Percentiles rank a stretch among this genome's conserved stretches.
These are phyloP conservation scores for Bubalus kerabau DNA, from an alignment of 2,113 vertebrate genomes.

Conservation along the genomic window DNA sequence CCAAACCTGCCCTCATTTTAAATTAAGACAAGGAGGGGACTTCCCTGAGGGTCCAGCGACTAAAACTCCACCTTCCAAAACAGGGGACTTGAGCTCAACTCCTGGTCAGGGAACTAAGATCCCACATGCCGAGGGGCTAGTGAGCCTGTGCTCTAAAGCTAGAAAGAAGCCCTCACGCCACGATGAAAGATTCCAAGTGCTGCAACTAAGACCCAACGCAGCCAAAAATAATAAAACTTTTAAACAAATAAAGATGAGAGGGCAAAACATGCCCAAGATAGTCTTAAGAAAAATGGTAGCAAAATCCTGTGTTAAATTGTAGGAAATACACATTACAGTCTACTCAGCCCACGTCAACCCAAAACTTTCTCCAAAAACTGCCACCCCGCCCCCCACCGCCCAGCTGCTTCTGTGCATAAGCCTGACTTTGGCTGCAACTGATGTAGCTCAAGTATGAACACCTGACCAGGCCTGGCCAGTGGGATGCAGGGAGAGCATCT, in stretches of 20 bases:
- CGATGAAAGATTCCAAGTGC: not conserved
- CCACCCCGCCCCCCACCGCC: fast-evolving
- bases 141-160: not conserved
- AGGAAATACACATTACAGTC: not conserved
- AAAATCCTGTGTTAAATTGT: not conserved
- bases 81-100: not conserved
- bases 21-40: not conserved
- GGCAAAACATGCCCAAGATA: not conserved
- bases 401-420: fast-evolving
- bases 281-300: not conserved
- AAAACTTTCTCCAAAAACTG: not conserved
- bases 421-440: not conserved
- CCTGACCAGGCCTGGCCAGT: not conserved
- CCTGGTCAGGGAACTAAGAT: not conserved
- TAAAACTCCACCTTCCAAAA: not conserved
- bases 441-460: not conserved
- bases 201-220: fast-evolving
- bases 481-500: not conserved
- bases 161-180: not conserved
- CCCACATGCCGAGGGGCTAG: not conserved
- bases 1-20: not conserved
- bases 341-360: not conserved
- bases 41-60: not conserved
- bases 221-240: not conserved
- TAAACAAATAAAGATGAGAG: not conserved